Evolutionary conservation across 1,140 invertebrate species (phyloP).

Genomic region (Olivierus martensii): DNA sequence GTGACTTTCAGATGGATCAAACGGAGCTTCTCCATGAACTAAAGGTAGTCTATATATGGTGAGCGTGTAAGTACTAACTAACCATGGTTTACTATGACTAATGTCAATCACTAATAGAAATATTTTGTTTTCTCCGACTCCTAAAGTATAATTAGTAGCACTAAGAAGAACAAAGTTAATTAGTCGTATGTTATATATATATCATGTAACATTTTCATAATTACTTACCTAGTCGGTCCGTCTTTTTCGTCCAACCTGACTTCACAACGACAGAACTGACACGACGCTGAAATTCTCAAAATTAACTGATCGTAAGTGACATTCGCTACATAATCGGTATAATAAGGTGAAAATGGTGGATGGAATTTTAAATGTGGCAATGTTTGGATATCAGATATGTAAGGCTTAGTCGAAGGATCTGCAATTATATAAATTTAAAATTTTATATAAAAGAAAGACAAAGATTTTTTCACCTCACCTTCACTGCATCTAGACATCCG

Average conservation of each 20-base stretch:
- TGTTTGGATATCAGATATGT: constrained; percentile 24
- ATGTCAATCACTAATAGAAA: constrained; percentile 27
- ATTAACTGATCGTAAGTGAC: constrained; percentile 27
- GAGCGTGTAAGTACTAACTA: constrained; percentile 27
- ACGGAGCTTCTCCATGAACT: too few relatives aligned
- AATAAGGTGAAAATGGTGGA: constrained; percentile 26
- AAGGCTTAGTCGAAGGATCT: constrained; percentile 24
- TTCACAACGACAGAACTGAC: constrained; percentile 27
- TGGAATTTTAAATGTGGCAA: constrained; percentile 23
- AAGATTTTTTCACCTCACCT: too few relatives aligned
- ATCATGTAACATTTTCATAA: too few relatives aligned
- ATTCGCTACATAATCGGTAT: constrained; percentile 24
- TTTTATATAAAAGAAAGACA: too few relatives aligned
- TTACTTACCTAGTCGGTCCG: constrained; percentile 26
- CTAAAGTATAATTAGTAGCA: constrained; percentile 29
- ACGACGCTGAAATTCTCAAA: constrained; percentile 23
- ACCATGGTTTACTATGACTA: constrained; percentile 23
- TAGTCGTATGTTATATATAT: too few relatives aligned
- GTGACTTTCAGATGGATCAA: too few relatives aligned
- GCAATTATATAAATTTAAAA: background rate
- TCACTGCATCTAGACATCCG: too few relatives aligned
- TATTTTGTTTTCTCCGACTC: constrained; percentile 29
- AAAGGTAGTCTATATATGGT: constrained; percentile 18
- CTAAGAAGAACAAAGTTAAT: too few relatives aligned
- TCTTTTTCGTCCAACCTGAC: constrained; percentile 28